Evolutionary conservation across 2,797 vertebrate species (phyloP), one percentile per base, ranked within the genome.

Genomic region (Coluber constrictor): DNA sequence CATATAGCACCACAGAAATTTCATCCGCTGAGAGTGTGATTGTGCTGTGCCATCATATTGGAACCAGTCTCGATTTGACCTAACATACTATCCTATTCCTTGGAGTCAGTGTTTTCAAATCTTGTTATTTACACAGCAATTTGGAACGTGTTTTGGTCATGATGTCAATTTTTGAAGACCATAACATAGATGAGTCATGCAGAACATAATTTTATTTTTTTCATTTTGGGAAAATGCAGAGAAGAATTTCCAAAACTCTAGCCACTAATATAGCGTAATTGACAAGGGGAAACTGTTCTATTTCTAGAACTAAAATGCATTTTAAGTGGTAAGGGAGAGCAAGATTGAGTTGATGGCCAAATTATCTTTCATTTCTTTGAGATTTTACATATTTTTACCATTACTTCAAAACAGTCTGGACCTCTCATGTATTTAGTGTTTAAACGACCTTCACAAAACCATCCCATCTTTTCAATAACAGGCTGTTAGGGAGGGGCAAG

Each of bases 121-220:
- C 94, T 96, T 95, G 95, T 89, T 96, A 95, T 97, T 98, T 96
- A 94, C 94, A 91, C 66, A 97, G 95, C 94, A 97, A 95, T 97
- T 97, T 97, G 96, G 96, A 96, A 95, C 95, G 96, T 98, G 95
- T 93, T 97, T 97, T 94, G 94, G 96, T 97, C 96, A 96, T 98
- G 97, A 98, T 97, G 97, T 96, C 97, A 95, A 94, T 95, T 91
- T 96, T 95, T 93, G 91, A 96, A 97, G 94, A 94, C 96, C 87
- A 86, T 95, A 97, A 97, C 94, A 95, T 0, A 91, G 94, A 96
- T 97, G 97, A 98, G 95, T 97, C 96, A 97, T 94, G 61, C 93
- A 96, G 96, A 96, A 92, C 29, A 3, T 60, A 92, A 92, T 92
- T 94, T 94, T 91, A 94, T 93, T 92, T 55, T 61, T 83, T 92